phyloP scores from a whole-genome alignment of 2,888 invertebrate species.

The Leptodirus hochenwartii region DNA sequence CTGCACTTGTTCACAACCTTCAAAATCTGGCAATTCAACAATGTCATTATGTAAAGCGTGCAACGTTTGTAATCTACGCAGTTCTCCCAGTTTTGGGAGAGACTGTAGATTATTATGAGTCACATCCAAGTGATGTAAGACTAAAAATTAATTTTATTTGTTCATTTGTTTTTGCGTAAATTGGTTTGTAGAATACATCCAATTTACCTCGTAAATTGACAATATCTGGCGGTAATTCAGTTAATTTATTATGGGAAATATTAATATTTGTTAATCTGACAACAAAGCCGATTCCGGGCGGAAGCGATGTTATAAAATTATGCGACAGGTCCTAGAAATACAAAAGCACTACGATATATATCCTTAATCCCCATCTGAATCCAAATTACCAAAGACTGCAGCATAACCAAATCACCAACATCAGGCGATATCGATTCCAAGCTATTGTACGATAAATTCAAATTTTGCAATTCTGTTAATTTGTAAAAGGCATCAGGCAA shows the following conservation, averaged over 20 bases:
- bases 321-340: conserved; percentile 54
- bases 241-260: conserved; percentile 55
- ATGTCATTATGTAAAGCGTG: conserved; percentile 74
- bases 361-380: too few species aligned
- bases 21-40: conserved; percentile 52
- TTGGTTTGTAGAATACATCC: conserved; percentile 1
- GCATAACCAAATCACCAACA: conserved; percentile 61
- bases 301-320: conserved; percentile 54
- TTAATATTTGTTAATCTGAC: conserved; percentile 57
- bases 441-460: conserved; percentile 60
- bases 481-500: conserved; percentile 49
- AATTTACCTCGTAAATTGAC: conserved; percentile 59
- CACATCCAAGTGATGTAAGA: conserved; percentile 52
- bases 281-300: conserved; percentile 68
- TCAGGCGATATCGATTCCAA: conserved; percentile 47
- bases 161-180: conserved; percentile 7
- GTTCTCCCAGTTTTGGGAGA: conserved; percentile 49
- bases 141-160: conserved; percentile 25
- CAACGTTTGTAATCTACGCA: conserved; percentile 55
- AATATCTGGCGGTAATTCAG: conserved; percentile 61
- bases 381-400: conserved; percentile 41
- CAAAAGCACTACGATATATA: not conserved
- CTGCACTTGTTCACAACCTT: conserved; percentile 54
- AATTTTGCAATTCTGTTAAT: conserved; percentile 46
- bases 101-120: conserved; percentile 49